Evolutionary conservation across 2,797 vertebrate genomes (phyloP).

Genomic region (Arremon aurantiirostris): DNA sequence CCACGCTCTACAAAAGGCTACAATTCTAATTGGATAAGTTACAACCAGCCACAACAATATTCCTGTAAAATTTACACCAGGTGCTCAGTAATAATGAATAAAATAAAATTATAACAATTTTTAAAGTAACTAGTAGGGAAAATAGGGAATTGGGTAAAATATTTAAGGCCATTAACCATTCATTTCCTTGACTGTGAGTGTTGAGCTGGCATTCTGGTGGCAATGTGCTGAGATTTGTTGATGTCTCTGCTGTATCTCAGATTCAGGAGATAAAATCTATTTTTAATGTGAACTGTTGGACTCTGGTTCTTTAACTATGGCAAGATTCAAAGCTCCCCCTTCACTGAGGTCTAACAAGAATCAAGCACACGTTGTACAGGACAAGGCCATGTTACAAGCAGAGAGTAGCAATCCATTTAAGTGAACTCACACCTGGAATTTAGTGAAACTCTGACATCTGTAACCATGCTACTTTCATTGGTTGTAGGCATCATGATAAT

Average conservation of each 20-base stretch:
- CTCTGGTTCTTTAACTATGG: not conserved
- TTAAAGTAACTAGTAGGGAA: not conserved
- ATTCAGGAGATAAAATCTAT: not conserved
- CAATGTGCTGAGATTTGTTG: not conserved
- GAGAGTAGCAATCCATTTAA: not conserved
- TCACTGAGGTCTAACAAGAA: not conserved
- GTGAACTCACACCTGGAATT: not conserved
- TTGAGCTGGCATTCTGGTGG: not conserved
- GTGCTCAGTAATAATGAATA: not conserved
- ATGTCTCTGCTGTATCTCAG: not conserved
- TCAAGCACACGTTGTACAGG: not conserved
- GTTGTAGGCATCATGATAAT: not conserved
- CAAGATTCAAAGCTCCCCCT: not conserved
- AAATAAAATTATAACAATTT: not conserved
- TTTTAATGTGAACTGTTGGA: not conserved
- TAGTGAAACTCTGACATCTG: not conserved
- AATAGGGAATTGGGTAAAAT: not conserved
- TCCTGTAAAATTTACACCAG: conserved; percentile 22
- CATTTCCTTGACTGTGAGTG: not conserved
- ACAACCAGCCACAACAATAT: conserved; percentile 5
- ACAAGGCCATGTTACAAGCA: not conserved
- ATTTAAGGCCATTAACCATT: not conserved
- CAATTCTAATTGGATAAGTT: conserved; percentile 28
- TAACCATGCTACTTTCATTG: not conserved
- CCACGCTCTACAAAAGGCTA: conserved; percentile 28